phyloP scores from a whole-genome alignment of 2,113 vertebrate genomes.

The Chelonoidis abingdonii region DNA sequence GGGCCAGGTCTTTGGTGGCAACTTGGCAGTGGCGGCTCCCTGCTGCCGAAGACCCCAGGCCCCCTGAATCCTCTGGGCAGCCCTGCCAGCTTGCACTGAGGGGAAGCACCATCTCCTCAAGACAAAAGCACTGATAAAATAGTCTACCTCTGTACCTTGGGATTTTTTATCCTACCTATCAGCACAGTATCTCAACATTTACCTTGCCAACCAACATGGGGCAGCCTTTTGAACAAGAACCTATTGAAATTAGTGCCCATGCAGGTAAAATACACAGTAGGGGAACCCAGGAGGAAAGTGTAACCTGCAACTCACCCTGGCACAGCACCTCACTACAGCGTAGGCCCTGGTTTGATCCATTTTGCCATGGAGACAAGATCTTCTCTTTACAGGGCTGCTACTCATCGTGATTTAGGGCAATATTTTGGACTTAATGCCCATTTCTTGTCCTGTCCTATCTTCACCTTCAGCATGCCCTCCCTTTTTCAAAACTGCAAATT shows the following conservation, averaged over 20 bases:
- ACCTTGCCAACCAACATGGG: not conserved
- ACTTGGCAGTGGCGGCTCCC: no score
- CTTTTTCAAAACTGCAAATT: not conserved
- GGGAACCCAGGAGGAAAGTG: not conserved
- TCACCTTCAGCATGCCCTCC: not conserved
- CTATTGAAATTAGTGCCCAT: not conserved
- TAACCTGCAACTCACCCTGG: not conserved
- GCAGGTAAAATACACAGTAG: not conserved
- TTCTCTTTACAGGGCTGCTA: not conserved
- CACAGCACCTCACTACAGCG: accelerated
- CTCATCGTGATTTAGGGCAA: not conserved
- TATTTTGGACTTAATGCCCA: accelerated
- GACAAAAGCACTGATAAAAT: not conserved
- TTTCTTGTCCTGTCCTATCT: not conserved
- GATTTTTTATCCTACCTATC: not conserved
- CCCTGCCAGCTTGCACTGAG: not conserved
- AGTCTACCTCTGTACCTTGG: accelerated
- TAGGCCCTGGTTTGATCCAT: accelerated
- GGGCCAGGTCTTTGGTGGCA: no score
- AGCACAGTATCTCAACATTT: not conserved
- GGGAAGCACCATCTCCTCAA: not conserved
- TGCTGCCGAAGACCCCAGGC: no score
- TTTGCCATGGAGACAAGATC: not conserved
- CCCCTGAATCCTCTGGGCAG: no score
- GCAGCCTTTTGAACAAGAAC: not conserved